phyloP scores from a whole-genome alignment of 2,797 vertebrate species.

The Buphagus erythrorhynchus region DNA sequence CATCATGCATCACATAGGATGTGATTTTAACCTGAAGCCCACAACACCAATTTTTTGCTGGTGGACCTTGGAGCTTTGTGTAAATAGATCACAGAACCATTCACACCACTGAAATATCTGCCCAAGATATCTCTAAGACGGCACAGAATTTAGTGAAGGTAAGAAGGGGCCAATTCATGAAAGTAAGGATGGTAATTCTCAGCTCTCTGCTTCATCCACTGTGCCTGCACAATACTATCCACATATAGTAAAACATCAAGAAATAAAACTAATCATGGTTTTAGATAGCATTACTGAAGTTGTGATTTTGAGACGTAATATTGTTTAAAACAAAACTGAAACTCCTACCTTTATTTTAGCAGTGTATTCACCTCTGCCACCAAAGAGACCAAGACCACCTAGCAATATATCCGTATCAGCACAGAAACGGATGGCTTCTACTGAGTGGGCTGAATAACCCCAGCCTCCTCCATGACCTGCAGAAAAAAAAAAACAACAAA shows the following conservation, averaged over 20 bases:
- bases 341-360: constrained; percentile 95
- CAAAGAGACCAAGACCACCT: constrained; percentile 95
- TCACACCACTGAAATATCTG: background rate
- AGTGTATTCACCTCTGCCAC: constrained; percentile 97
- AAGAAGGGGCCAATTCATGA: background rate
- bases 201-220: background rate
- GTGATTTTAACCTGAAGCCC: background rate
- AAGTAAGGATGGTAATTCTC: background rate
- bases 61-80: background rate
- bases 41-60: background rate
- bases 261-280: background rate
- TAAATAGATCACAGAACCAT: background rate
- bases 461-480: constrained; percentile 97
- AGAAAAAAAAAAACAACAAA: background rate
- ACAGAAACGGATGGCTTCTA: constrained; percentile 98
- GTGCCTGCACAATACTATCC: background rate
- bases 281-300: background rate
- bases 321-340: background rate
- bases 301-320: background rate
- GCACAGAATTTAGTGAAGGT: background rate
- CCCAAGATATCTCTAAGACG: background rate
- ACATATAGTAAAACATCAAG: background rate
- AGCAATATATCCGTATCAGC: constrained; percentile 95
- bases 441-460: constrained; percentile 99
- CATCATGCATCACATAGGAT: rapidly evolving